These are phyloP conservation scores for Meriones unguiculatus DNA, from an alignment of 2,113 vertebrate genomes.

Conservation along the genomic window DNA sequence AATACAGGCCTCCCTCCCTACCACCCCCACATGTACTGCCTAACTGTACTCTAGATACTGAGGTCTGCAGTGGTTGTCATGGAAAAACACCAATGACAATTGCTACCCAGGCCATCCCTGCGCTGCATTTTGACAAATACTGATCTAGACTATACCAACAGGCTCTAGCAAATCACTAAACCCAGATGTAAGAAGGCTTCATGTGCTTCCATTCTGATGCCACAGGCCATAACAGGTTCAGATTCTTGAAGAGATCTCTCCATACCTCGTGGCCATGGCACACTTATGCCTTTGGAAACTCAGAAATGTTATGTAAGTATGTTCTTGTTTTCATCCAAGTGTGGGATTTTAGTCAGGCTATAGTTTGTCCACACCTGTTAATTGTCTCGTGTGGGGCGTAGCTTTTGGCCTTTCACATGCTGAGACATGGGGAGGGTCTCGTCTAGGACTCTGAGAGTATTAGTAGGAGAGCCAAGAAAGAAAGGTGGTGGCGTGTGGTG, in stretches of 20 bases:
- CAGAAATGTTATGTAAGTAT: no score
- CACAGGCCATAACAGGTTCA: background rate
- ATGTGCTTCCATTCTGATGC: background rate
- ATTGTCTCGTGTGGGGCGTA: no score
- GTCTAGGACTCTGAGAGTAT: no score
- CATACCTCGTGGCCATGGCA: background rate
- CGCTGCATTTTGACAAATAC: background rate
- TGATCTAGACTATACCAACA: background rate
- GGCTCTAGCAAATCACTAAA: background rate
- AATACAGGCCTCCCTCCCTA: background rate
- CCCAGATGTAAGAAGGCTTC: constrained; percentile 11
- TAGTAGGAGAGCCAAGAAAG: no score
- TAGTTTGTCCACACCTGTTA: no score
- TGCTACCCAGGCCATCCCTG: background rate
- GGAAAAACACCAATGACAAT: background rate
- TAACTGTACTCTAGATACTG: background rate
- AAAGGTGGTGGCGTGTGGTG: no score
- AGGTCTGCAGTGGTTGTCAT: background rate
- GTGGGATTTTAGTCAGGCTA: no score
- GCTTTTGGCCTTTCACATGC: no score
- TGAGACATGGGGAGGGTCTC: no score
- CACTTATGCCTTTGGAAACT: no score
- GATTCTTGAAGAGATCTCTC: background rate
- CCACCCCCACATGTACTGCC: rapidly evolving
- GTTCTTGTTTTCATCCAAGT: no score